These are phyloP conservation scores for Pogonognathellus flavescens DNA, from an alignment of 1,140 invertebrate genomes.

Conservation along the genomic window DNA sequence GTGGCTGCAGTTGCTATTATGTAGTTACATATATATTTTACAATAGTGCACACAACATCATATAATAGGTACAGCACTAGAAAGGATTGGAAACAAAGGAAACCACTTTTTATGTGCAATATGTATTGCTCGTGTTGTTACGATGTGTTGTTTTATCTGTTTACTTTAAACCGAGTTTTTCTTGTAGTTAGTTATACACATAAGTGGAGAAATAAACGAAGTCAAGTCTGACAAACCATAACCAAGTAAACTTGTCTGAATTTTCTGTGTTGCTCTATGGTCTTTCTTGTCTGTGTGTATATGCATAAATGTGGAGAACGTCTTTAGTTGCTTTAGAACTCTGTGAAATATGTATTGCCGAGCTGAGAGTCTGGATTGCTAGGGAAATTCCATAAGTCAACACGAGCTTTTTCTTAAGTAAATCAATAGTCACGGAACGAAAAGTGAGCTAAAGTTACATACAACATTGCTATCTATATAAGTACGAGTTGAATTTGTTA, in stretches of 20 bases:
- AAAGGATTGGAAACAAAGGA: constrained; percentile 6
- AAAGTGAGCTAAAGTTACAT: constrained; percentile 10
- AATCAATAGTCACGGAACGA: constrained; percentile 61
- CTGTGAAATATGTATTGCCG: constrained; percentile 25
- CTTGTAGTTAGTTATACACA: constrained; percentile 4
- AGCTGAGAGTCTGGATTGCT: constrained; percentile 7
- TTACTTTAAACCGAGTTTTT: constrained; percentile 62
- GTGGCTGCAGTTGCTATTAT: neutral
- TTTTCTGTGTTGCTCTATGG: neutral
- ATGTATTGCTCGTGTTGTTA: constrained; percentile 25
- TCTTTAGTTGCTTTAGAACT: neutral
- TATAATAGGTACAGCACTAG: neutral
- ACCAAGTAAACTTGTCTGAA: neutral
- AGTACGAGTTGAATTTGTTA: too few species aligned
- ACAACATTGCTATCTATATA: too few species aligned
- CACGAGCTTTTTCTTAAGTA: constrained; percentile 56
- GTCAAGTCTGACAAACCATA: neutral
- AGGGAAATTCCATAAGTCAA: constrained; percentile 58
- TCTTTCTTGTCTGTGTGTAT: neutral
- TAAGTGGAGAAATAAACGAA: constrained; percentile 34
- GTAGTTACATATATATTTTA: neutral
- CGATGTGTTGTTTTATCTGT: constrained; percentile 53
- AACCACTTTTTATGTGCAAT: constrained; percentile 58
- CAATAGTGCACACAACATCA: neutral
- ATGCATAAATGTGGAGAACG: constrained; percentile 26